A percentile compares a stretch with the other conserved stretches of the same genome.
phyloP scores from a whole-genome alignment of 2,797 vertebrate species.

The Enteromius afrohamiltoni region DNA sequence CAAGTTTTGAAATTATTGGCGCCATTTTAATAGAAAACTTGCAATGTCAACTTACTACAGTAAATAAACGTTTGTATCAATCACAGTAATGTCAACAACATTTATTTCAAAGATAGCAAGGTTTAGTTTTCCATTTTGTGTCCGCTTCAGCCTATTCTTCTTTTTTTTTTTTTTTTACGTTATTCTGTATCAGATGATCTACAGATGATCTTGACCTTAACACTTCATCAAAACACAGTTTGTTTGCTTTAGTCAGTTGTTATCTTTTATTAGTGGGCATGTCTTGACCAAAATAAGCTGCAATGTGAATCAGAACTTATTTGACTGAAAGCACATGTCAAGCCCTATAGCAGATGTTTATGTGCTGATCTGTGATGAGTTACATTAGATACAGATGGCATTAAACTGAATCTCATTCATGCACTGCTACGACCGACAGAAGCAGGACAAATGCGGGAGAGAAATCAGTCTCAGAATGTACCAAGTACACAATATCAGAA shows the following conservation, averaged over 20 bases:
- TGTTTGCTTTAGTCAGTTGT: neutral
- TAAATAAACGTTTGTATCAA: neutral
- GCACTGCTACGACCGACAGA: slow-evolving; percentile 64
- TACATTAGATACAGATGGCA: slow-evolving; percentile 3
- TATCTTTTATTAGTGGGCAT: neutral
- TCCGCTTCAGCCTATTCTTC: neutral
- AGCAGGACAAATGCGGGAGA: slow-evolving; percentile 39
- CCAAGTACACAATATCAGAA: slow-evolving; percentile 81
- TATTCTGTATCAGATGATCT: neutral
- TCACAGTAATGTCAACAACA: neutral
- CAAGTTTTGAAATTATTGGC: neutral
- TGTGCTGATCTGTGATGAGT: neutral
- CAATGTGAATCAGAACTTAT: neutral
- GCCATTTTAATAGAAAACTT: neutral
- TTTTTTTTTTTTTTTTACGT: neutral
- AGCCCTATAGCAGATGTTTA: neutral
- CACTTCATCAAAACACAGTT: neutral
- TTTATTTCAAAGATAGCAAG: neutral
- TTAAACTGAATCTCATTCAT: slow-evolving; percentile 54
- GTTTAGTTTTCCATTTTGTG: neutral
- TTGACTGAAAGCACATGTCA: neutral
- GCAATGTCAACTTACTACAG: neutral
- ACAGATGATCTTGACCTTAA: neutral
- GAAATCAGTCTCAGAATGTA: slow-evolving; percentile 72
- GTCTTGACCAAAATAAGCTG: neutral